A percentile compares a stretch with the other conserved stretches of the same genome.
Evolutionary conservation across 2,113 vertebrate species (phyloP).

Genomic region (Podarcis cretensis): DNA sequence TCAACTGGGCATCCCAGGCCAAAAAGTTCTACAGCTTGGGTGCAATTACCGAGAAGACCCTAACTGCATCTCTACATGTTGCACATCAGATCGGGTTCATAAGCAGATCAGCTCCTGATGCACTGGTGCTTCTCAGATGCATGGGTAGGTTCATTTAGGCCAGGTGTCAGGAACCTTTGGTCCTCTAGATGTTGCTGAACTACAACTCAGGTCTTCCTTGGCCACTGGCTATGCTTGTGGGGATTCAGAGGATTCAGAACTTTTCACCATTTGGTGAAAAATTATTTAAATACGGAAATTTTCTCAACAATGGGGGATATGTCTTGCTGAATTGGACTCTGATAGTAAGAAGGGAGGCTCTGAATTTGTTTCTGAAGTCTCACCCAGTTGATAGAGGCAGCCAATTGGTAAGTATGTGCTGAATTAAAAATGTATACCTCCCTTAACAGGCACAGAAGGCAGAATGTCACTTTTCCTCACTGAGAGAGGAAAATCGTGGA

Average conservation of each 20-base stretch:
- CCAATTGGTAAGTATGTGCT: constrained; percentile 2
- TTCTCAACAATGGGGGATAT: constrained; percentile 11
- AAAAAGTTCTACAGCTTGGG: not conserved
- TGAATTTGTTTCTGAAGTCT: constrained; percentile 42
- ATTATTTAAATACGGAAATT: constrained; percentile 26
- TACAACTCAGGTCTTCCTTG: too few relatives aligned
- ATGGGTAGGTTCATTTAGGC: too few relatives aligned
- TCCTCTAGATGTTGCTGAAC: too few relatives aligned
- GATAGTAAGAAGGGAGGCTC: constrained; percentile 31
- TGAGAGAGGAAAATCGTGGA: constrained; percentile 26
- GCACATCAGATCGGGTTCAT: too few relatives aligned
- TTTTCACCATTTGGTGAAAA: constrained; percentile 54
- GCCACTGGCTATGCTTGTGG: too few relatives aligned
- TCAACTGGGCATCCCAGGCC: not conserved
- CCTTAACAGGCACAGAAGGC: constrained; percentile 24
- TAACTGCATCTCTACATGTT: too few relatives aligned
- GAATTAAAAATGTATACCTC: constrained; percentile 38
- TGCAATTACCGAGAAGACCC: constrained; percentile 4
- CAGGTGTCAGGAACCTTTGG: too few relatives aligned
- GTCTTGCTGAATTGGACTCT: not conserved
- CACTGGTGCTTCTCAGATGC: too few relatives aligned
- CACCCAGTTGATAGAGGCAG: not conserved
- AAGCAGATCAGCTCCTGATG: too few relatives aligned
- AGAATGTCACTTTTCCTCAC: constrained; percentile 11
- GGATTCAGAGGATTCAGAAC: constrained; percentile 6